Base-by-base conservation (phyloP, 2,113 vertebrate genomes). In the Cyanocitta stelleri region DNA sequence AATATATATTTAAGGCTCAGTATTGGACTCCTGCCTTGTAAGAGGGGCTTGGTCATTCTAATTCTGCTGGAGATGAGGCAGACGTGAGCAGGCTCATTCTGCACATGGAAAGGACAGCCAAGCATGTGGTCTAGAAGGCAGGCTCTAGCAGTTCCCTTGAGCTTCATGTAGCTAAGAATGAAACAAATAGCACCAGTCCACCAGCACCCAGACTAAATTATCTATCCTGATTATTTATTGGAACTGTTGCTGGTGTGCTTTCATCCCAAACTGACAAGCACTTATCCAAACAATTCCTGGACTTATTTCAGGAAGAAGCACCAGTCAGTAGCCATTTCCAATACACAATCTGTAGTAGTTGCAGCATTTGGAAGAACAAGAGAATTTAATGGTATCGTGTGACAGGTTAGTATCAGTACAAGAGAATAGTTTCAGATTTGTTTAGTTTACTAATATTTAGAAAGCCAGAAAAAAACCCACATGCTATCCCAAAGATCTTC, bases 171-270 rank as follows among this genome's bases (percentile, higher is more conserved):
- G 26, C 37, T 76, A 63, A 23, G 41, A 68, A 63, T 63, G 6
- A 84, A 87, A 44, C 3, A 32, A 79, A 33, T 4, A 64, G 22
- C 0, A 0, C 5, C n/a, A 64, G 13, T 41, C 5, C 8, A 22
- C 12, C 2, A 10, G 29, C 12, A 55, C 10, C 23, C 49, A 54
- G 24, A 87, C 10, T 63, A 68, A 39, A 80, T 24, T 67, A 27
- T 33, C 37, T 66, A 5, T 35, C n/a, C 16, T 44, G 21, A 37
- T 68, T 77, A 73, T 46, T 68, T 72, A 12, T n/a, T 58, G n/a
- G 11, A 81, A 77, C 1, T 33, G 12, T 46, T 77, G 24, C 9
- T 80, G 16, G 14, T 62, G 15, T 2, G 5, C 16, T 44, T 90
- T 85, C 44, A n/a, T 35, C 26, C 5, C 30, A 64, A 80, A 73